Evolutionary conservation across 2,113 vertebrate genomes (phyloP).

Genomic region (Natator depressus): DNA sequence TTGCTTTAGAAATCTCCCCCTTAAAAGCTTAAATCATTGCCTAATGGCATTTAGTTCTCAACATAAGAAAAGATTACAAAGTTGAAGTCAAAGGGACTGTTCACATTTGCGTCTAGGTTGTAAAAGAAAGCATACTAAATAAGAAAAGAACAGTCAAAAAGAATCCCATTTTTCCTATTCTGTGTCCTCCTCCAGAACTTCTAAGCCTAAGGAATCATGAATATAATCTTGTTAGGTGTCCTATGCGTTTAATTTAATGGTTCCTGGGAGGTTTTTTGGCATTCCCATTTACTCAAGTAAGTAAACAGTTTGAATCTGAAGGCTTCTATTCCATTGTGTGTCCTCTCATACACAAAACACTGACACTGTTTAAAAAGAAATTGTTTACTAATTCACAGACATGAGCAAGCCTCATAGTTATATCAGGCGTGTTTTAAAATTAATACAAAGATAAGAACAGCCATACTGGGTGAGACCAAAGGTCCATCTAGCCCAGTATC

Average conservation of each 20-base stretch:
- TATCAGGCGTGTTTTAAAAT: not conserved
- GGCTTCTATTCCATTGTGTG: not conserved
- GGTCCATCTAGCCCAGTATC: too few relatives aligned
- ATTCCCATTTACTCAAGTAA: not conserved
- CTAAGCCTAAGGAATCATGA: not conserved
- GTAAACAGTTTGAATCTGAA: not conserved
- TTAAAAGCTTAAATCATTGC: constrained; percentile 17
- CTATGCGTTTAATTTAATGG: not conserved
- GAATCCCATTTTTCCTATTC: not conserved
- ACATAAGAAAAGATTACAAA: not conserved
- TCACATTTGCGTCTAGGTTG: not conserved
- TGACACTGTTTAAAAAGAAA: not conserved
- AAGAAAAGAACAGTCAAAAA: not conserved
- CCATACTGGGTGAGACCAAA: too few relatives aligned
- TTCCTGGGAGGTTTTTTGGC: not conserved
- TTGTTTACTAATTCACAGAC: not conserved
- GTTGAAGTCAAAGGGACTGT: not conserved
- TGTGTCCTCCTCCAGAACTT: not conserved
- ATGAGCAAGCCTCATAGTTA: not conserved
- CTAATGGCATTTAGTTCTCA: not conserved
- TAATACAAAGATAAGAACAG: not conserved
- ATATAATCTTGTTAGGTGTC: not conserved
- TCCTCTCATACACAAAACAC: not conserved
- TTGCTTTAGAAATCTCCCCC: not conserved
- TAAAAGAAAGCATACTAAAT: not conserved